Evolutionary conservation across 35 echinoderm and acorn worm species (phyloP).

Genomic region (Lytechinus variegatus): DNA sequence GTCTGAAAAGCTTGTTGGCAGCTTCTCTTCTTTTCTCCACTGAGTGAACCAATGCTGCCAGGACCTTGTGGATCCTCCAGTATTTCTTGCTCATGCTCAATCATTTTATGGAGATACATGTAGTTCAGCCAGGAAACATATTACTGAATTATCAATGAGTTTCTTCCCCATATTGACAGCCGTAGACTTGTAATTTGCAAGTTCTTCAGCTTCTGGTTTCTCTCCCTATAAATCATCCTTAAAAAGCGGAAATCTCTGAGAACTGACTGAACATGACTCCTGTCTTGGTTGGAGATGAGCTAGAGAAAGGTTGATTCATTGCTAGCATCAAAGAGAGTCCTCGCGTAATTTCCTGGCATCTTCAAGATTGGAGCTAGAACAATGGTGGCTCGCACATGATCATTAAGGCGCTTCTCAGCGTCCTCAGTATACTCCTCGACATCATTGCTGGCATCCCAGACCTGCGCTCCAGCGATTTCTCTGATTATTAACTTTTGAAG

Average conservation of each 20-base stretch:
- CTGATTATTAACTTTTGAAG: slow-evolving; percentile 36
- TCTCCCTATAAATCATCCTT: background rate
- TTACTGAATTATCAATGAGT: background rate
- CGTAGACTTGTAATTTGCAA: background rate
- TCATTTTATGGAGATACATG: slow-evolving; percentile 45
- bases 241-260: too few species aligned
- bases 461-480: background rate
- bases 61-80: slow-evolving; percentile 59
- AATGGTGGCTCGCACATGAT: too few species aligned
- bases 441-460: too few species aligned
- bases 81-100: slow-evolving; percentile 63
- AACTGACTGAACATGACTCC: background rate
- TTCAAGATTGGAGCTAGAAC: too few species aligned
- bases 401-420: too few species aligned
- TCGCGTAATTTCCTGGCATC: too few species aligned
- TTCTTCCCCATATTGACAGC: slow-evolving; percentile 51
- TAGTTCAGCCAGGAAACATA: slow-evolving; percentile 55
- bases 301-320: background rate
- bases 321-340: too few species aligned
- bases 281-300: background rate
- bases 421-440: background rate
- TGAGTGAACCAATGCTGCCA: slow-evolving; percentile 52
- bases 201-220: background rate
- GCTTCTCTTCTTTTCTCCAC: slow-evolving; percentile 65
- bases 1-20: slow-evolving; percentile 60